Evolutionary conservation across 2,113 vertebrate species (phyloP), one percentile per base, ranked within the genome.

Genomic region (Mystacornis crossleyi): DNA sequence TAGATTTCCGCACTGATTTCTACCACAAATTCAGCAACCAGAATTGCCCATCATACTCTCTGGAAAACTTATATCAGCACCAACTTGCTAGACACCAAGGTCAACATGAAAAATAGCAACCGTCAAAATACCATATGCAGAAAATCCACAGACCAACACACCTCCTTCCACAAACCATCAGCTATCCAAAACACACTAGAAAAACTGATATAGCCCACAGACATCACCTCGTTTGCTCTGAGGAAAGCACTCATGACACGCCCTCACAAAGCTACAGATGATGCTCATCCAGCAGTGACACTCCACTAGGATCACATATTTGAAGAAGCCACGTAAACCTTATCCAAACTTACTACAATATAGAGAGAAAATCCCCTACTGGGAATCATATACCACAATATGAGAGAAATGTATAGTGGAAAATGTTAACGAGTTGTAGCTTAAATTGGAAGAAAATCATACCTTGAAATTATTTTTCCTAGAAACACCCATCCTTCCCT

Each of bases 71-170:
- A 95, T 89, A 86, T 96, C 95, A 97, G 86, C 93, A 92, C 83
- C 77, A 43, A 89, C 95, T 89, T 90, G 95, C 89, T 97, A 95
- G 94, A 97, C 94, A 96, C 80, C 91, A 78, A 62, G 86, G 83
- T 95, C 94, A 95, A 86, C 94, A 95, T 58, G 83, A 97, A 96
- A 97, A 96, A 97, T 95, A 97, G 93, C 80, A 96, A 94, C 80
- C 47, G 43, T 94, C 91, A 97, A 97, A 97, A 95, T 95, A 97
- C 93, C 95, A 96, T 92, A 95, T 96, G 89, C 55, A 96, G 95
- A 97, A 97, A 97, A 97, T 97, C 96, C 96, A 97, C 96, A 97
- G 96, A 95, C 96, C 95, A 97, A 86, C 89, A 95, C 95, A 97
- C 91, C 96, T 96, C 96, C 89, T 97, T 97, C 96, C 95, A 81